Base-by-base conservation (phyloP, 2,113 vertebrate genomes). In the Pardalotus punctatus region DNA sequence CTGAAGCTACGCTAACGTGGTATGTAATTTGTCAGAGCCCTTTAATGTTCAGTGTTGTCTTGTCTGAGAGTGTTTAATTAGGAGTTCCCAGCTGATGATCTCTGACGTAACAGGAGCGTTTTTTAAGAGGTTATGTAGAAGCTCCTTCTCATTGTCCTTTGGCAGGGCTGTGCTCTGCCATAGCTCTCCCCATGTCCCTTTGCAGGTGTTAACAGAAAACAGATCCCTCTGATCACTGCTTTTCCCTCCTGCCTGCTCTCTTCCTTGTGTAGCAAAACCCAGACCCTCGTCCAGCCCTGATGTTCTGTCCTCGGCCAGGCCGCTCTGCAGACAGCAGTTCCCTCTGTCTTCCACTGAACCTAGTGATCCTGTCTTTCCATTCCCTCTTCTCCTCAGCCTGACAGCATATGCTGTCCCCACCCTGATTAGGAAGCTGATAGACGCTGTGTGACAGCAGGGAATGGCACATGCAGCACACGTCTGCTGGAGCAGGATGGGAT, bases 1-100 rank as follows among this genome's bases (percentile, higher is more conserved):
- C 99, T 20, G 99, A 99, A 98, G 99, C 99, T 33, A 99, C 99
- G 2, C 96, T 99, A 35, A 99, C 99, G 2, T 99, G 99, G 99
- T 99, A 98, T 90, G 98, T 78, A 51, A 54, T 47, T 90, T 80
- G 47, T 69, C 35, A 61, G 62, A 62, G 54, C 29, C 8, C 38
- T 83, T 81, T 27, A 21, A 35, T 77, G 27, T 36, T 64, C 16
- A n/a, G 18, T 27, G 20, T 43, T 58, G 27, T 29, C 25, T 77
- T 57, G 28, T 61, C 67, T 69, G 58, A 81, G 57, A 11, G 12
- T 31, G n/a, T 40, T 61, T 62, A 47, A 43, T 36, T 38, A 9
- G 33, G 50, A 33, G 8, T 50, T 91, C 9, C 4, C 35, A 56
- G 43, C 57, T 90, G 58, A 8, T 56, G 29, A 38, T 40, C 25